Base-by-base conservation (phyloP, 1,140 invertebrate genomes). In the Piezodorus guildinii region DNA sequence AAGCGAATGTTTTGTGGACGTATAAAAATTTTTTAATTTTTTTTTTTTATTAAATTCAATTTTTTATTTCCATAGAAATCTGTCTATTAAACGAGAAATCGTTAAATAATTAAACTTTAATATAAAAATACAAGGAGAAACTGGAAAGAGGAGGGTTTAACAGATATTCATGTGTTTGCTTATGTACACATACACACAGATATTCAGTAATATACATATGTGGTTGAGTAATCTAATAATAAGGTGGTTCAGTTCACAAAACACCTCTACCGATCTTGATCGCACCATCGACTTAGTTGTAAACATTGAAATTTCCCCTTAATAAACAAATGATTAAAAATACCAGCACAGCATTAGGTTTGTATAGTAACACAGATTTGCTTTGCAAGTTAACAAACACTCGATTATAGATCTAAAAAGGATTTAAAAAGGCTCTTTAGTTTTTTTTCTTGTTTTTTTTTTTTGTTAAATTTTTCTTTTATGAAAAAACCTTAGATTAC, bases 51-150 rank as follows among this genome's bases (percentile, higher is more conserved):
- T 39, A 39, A 39, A 39, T 39, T 39, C 12, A 39, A 39, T 39
- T 39, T 39, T 39, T 39, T 30, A 17, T 49, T n/a, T 49, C 21
- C 3, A 19, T 19, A 49, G 46, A 49, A 49, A 49, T 49, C 21
- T 6, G 34, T 17, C 17, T 49, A 49, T 49, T 17, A 49, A 49
- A 49, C 46, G 17, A 49, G 46, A 49, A 49, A n/a, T 49, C 46
- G n/a, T 49, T 56, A 56, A 25, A 56, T 25, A 56, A 56, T 56
- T 21, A 56, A 23, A 56, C 23, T 56, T 25, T 25, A 5, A 25
- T 56, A 56, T 56, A 56, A 56, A 56, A 56, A 56, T 56, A 56
- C 52, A 56, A 56, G 52, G 46, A 39, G 34, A 56, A 56, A 56
- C 1, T 21, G 52, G 52, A 15, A 56, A 56, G 23, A 56, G 52